Conservation (phyloP, 2,113 vertebrate genomes). For the Myiopsitta monachus region DNA sequence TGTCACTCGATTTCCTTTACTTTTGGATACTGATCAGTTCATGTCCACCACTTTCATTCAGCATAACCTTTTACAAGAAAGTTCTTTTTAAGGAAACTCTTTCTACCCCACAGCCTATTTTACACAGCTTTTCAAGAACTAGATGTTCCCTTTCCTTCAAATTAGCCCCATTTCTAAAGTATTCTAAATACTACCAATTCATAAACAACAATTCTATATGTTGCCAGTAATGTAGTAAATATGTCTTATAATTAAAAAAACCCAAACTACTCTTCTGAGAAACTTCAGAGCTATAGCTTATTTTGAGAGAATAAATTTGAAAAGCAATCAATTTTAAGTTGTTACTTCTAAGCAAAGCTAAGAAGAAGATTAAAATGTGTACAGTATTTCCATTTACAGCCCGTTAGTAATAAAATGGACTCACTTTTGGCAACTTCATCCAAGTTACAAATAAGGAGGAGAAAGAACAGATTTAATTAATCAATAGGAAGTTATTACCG, state of each 20-base stretch:
- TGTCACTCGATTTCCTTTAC: background rate
- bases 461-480: conserved; percentile 63
- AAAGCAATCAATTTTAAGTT: conserved; percentile 11
- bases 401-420: background rate
- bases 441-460: conserved; percentile 62
- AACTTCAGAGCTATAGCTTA: background rate
- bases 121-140: background rate
- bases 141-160: background rate
- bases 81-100: background rate
- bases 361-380: conserved; percentile 30
- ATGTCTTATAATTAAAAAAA: background rate
- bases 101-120: background rate
- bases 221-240: background rate
- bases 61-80: background rate
- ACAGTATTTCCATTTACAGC: background rate
- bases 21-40: background rate
- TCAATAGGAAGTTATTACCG: conserved; percentile 79
- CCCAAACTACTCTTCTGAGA: background rate
- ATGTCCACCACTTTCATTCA: background rate
- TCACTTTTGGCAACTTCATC: conserved; percentile 10
- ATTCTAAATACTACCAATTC: background rate
- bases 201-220: background rate
- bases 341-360: conserved; percentile 1
- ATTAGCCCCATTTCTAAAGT: background rate
- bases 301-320: conserved; percentile 10